Evolutionary conservation across 2,888 invertebrate species (phyloP).

Genomic region (Ryuthela nishihirai): DNA sequence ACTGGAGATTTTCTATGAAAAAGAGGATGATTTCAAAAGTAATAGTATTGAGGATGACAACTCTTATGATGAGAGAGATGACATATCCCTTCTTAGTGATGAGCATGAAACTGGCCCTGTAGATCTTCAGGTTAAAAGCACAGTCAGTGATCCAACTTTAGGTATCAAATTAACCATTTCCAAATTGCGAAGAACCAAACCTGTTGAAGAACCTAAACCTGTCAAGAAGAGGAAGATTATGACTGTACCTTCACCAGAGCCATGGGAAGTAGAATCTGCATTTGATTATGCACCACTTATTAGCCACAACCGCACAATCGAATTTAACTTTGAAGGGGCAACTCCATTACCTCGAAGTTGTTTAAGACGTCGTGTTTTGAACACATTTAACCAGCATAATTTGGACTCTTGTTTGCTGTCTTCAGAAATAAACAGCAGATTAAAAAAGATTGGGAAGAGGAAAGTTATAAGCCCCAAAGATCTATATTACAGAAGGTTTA

Average conservation of each 20-base stretch:
- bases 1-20: slow-evolving; percentile 44
- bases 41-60: slow-evolving; percentile 37
- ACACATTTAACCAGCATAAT: background rate
- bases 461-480: background rate
- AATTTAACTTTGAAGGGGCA: slow-evolving; percentile 35
- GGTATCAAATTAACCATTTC: slow-evolving; percentile 52
- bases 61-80: slow-evolving; percentile 39
- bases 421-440: background rate
- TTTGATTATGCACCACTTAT: slow-evolving; percentile 5
- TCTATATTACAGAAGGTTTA: background rate
- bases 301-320: slow-evolving; percentile 3
- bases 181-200: slow-evolving; percentile 20
- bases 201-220: background rate
- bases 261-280: slow-evolving; percentile 1
- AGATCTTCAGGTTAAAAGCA: slow-evolving; percentile 45
- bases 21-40: slow-evolving; percentile 42
- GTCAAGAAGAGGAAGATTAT: background rate
- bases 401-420: background rate
- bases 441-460: background rate
- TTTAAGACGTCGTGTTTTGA: slow-evolving; percentile 6
- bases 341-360: slow-evolving; percentile 16
- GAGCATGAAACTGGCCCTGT: slow-evolving; percentile 35
- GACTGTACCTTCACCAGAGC: background rate
- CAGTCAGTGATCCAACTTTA: slow-evolving; percentile 47
- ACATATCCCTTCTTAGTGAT: slow-evolving; percentile 39